A percentile compares a stretch with the other conserved stretches of the same genome.
Conservation (phyloP, 2,113 vertebrate species). For the Hiodon tergisus region DNA sequence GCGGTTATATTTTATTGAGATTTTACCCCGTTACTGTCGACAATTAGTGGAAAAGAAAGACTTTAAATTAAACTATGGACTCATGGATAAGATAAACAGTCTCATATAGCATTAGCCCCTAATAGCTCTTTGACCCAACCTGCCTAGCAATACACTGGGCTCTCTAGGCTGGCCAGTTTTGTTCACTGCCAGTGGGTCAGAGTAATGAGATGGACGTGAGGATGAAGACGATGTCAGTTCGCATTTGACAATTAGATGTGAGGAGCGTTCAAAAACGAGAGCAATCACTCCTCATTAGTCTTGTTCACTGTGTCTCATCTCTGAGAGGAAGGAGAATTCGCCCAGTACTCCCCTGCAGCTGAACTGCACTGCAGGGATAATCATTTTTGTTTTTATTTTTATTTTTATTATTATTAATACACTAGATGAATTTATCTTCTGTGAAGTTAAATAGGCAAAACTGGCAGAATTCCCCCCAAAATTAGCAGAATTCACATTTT, state of each 20-base stretch:
- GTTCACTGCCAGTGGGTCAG: conserved; percentile 37
- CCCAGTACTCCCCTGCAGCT: conserved; percentile 5
- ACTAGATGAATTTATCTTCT: background rate
- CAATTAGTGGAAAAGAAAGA: background rate
- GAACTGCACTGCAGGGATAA: background rate
- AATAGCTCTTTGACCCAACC: background rate
- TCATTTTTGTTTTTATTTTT: background rate
- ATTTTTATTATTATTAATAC: conserved; percentile 1
- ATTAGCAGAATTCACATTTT: too few relatives aligned
- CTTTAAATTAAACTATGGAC: background rate
- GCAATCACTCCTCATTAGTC: conserved; percentile 50
- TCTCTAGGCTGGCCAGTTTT: background rate
- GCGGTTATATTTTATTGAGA: too few relatives aligned
- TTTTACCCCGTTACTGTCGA: too few relatives aligned
- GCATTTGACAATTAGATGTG: conserved; percentile 52
- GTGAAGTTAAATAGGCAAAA: background rate
- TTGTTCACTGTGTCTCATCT: conserved; percentile 45
- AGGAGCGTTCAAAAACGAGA: conserved; percentile 55
- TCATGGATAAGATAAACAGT: background rate
- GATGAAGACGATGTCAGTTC: conserved; percentile 49
- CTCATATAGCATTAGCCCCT: too few relatives aligned
- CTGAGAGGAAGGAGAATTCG: conserved; percentile 39
- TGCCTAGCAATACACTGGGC: background rate
- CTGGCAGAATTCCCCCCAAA: too few relatives aligned
- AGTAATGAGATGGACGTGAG: conserved; percentile 50